Evolutionary conservation across 2,797 vertebrate genomes (phyloP).

Genomic region (Selene dorsalis): DNA sequence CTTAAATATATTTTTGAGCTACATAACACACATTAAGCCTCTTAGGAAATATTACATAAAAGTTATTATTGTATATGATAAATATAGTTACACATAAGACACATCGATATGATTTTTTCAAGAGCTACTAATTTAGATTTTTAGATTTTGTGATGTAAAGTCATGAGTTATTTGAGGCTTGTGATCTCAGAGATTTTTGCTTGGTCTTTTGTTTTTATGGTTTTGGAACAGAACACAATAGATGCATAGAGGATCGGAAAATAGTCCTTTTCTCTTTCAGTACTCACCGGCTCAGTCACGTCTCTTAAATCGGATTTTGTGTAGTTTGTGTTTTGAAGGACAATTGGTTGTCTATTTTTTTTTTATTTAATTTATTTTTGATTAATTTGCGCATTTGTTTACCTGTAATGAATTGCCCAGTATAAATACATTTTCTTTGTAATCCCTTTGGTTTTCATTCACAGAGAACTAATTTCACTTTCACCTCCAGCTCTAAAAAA

Average conservation of each 20-base stretch:
- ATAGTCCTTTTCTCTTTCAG: background rate
- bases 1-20: conserved; percentile 15
- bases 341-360: background rate
- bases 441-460: background rate
- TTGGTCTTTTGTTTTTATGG: background rate
- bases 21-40: conserved; percentile 1
- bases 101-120: background rate
- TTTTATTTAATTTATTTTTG: background rate
- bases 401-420: background rate
- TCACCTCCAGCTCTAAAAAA: background rate
- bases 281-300: too few species aligned
- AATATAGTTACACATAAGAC: background rate
- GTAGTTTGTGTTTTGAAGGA: background rate
- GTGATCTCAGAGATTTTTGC: background rate
- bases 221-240: background rate
- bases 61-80: conserved; percentile 17
- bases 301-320: too few species aligned
- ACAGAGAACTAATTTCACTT: background rate
- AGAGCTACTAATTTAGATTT: background rate
- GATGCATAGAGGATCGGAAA: background rate
- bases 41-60: conserved; percentile 28
- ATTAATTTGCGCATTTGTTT: background rate
- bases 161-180: background rate
- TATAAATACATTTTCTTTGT: background rate
- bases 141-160: too few species aligned